phyloP scores from a whole-genome alignment of 2,113 vertebrate genomes.

The Scatophagus argus region DNA sequence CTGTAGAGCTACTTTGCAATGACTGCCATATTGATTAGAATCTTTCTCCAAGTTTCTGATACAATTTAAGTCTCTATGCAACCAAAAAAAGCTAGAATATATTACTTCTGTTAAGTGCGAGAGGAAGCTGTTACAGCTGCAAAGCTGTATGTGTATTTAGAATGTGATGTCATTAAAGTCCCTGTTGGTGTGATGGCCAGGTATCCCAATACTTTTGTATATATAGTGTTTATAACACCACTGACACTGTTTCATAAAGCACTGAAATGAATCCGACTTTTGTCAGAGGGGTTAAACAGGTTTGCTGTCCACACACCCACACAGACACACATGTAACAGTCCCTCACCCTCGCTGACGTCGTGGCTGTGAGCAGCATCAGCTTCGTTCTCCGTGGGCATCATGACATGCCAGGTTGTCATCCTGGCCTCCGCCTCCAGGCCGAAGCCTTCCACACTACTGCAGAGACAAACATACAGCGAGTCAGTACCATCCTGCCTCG shows the following conservation, averaged over 20 bases:
- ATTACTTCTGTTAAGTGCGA: background rate
- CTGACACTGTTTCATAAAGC: no score
- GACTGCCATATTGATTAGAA: background rate
- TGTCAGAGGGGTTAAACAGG: background rate
- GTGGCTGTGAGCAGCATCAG: constrained; percentile 90
- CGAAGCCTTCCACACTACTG: constrained; percentile 96
- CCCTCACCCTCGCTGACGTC: constrained; percentile 94
- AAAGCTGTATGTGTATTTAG: no score
- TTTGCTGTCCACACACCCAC: background rate
- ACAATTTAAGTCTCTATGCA: background rate
- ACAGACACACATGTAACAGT: background rate
- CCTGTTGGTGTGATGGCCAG: no score
- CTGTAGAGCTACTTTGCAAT: no score
- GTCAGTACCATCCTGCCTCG: background rate
- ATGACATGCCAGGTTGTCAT: constrained; percentile 99
- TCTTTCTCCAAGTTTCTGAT: background rate
- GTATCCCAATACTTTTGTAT: no score
- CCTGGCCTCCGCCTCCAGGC: constrained; percentile 96
- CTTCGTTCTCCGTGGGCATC: constrained; percentile 93
- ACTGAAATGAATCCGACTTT: background rate
- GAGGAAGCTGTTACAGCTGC: no score
- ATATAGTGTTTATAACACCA: no score
- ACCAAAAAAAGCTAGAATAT: background rate
- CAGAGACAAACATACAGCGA: constrained; percentile 31
- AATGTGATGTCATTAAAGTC: no score